A percentile compares a stretch with the other conserved stretches of the same genome.
Evolutionary conservation across 2,113 vertebrate genomes (phyloP).

Genomic region (Rutilus rutilus): DNA sequence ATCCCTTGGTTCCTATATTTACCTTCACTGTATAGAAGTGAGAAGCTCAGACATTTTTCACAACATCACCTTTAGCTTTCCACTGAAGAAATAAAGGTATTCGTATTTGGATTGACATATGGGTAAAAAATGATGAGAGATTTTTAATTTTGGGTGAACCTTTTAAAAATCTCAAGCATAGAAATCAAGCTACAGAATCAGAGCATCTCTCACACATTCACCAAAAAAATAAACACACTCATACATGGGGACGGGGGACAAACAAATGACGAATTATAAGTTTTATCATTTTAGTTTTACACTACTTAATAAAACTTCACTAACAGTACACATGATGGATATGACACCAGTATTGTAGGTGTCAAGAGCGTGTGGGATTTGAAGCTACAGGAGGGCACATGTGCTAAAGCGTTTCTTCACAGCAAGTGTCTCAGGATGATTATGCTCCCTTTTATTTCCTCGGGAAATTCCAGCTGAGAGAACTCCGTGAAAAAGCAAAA

Average conservation of each 20-base stretch:
- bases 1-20: not conserved
- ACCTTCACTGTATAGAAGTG: not conserved
- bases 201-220: conserved; percentile 13
- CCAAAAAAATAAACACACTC: not conserved
- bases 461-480: conserved; percentile 27
- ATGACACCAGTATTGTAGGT: not conserved
- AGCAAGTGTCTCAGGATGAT: conserved; percentile 6
- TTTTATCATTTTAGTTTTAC: conserved; percentile 9
- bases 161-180: not conserved
- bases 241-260: conserved; percentile 25
- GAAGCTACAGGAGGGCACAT: conserved; percentile 30
- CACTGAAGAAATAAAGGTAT: not conserved
- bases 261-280: not conserved
- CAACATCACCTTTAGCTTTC: conserved; percentile 8
- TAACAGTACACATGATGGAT: not conserved
- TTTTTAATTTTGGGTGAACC: not conserved
- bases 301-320: not conserved
- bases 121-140: not conserved
- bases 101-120: not conserved
- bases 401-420: conserved; percentile 11
- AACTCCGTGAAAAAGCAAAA: conserved; percentile 14
- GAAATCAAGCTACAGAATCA: conserved; percentile 6
- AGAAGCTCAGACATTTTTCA: not conserved
- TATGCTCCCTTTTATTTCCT: conserved; percentile 23
- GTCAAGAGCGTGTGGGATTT: conserved; percentile 6